Percentiles rank a stretch among this genome's conserved stretches.
phyloP scores from a whole-genome alignment of 2,113 vertebrate genomes.

The rat (Rattus norvegicus) region DNA sequence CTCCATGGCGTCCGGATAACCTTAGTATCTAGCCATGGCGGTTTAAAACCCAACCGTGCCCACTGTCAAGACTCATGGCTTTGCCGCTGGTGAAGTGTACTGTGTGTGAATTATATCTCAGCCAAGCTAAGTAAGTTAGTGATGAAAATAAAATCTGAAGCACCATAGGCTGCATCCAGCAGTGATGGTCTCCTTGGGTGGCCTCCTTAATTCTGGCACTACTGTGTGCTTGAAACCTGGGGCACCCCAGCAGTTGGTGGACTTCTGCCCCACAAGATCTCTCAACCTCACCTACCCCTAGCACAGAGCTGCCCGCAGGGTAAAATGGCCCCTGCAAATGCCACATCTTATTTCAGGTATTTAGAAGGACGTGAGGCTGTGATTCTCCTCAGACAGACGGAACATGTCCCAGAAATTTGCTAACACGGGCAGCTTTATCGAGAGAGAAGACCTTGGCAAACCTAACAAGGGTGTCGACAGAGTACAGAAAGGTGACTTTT shows the following conservation, averaged over 20 bases:
- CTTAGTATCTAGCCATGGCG: background rate
- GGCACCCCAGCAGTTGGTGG: background rate
- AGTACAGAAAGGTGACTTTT: conserved; percentile 69
- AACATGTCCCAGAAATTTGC: background rate
- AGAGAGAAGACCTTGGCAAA: background rate
- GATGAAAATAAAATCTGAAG: background rate
- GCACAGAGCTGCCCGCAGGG: background rate
- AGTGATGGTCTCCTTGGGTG: background rate
- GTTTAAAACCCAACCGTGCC: background rate
- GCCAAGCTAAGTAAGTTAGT: background rate
- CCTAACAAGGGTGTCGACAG: background rate
- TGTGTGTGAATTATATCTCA: background rate
- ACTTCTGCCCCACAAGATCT: background rate
- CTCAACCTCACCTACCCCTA: background rate
- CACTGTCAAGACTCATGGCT: background rate
- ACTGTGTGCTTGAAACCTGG: background rate
- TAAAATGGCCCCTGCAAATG: background rate
- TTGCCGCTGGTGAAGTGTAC: background rate
- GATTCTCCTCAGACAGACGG: conserved; percentile 29
- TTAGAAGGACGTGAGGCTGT: conserved; percentile 43
- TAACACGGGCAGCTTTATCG: background rate
- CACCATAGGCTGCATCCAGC: background rate
- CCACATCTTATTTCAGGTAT: conserved; percentile 66
- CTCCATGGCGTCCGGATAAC: background rate
- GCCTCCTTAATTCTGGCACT: background rate